Evolutionary conservation across 2,113 vertebrate species (phyloP).

Genomic region (Origma solitaria): DNA sequence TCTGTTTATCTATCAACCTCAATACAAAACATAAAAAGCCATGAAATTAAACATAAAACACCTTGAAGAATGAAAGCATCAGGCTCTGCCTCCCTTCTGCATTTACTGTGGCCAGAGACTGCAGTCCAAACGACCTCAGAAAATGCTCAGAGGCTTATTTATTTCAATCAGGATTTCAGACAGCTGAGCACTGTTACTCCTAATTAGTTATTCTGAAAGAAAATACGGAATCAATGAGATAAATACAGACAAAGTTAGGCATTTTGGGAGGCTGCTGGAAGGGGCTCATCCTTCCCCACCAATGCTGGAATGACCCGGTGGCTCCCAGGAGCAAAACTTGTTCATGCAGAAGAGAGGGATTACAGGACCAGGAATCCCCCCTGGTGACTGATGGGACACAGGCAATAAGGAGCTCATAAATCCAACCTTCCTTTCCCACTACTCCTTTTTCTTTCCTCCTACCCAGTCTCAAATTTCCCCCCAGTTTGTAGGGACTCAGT

Average conservation of each 20-base stretch:
- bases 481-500: neutral
- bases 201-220: neutral
- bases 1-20: too few species aligned
- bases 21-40: neutral
- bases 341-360: neutral
- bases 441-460: neutral
- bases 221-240: neutral
- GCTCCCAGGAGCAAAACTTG: neutral
- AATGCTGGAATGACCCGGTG: neutral
- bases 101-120: neutral
- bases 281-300: neutral
- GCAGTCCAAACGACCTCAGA: neutral
- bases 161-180: neutral
- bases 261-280: neutral
- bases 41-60: neutral
- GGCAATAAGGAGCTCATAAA: neutral
- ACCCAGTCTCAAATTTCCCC: neutral
- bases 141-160: neutral
- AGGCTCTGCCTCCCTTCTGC: neutral
- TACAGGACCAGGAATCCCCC: fast-evolving
- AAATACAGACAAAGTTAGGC: neutral
- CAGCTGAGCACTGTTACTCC: neutral
- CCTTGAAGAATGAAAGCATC: neutral
- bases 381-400: neutral
- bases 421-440: neutral